Conservation (phyloP, 2,888 invertebrate species). For the Yponomeuta plumbellus region DNA sequence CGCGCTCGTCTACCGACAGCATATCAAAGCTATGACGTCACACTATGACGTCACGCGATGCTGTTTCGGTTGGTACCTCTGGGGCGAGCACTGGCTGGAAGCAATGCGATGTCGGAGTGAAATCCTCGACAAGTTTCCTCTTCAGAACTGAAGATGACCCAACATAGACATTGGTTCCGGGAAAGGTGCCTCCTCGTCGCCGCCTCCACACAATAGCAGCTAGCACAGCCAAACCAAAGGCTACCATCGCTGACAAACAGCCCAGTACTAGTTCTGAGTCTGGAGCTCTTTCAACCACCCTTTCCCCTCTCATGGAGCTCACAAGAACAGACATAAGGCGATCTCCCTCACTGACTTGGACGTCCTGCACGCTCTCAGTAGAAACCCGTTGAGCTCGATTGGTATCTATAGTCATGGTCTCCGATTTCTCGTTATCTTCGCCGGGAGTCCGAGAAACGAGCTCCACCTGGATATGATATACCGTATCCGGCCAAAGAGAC, state of each 20-base stretch:
- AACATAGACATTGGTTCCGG: conserved; percentile 77
- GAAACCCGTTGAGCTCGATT: conserved; percentile 79
- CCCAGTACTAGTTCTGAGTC: conserved; percentile 77
- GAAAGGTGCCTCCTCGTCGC: conserved; percentile 71
- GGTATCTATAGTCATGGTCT: conserved; percentile 80
- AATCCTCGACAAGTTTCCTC: conserved; percentile 79
- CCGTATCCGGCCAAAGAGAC: conserved; percentile 87
- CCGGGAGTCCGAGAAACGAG: conserved; percentile 78
- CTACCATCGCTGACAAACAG: conserved; percentile 75
- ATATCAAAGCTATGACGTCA: conserved; percentile 80
- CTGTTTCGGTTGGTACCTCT: conserved; percentile 57
- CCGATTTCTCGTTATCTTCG: conserved; percentile 78
- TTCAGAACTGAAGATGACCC: conserved; percentile 78
- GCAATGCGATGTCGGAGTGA: conserved; percentile 65
- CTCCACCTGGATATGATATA: conserved; percentile 88
- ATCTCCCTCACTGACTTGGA: conserved; percentile 75
- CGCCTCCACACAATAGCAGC: conserved; percentile 75
- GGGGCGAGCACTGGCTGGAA: conserved; percentile 79
- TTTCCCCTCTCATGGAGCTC: conserved; percentile 78
- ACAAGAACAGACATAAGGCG: conserved; percentile 78
- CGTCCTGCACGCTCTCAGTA: conserved; percentile 79
- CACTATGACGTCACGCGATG: conserved; percentile 77
- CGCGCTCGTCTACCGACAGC: conserved; percentile 74
- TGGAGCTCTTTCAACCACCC: conserved; percentile 66
- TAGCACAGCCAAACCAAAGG: conserved; percentile 67